A percentile compares a stretch with the other conserved stretches of the same genome.
phyloP scores from a whole-genome alignment of 2,888 invertebrate genomes.

The Pardosa pseudoannulata region DNA sequence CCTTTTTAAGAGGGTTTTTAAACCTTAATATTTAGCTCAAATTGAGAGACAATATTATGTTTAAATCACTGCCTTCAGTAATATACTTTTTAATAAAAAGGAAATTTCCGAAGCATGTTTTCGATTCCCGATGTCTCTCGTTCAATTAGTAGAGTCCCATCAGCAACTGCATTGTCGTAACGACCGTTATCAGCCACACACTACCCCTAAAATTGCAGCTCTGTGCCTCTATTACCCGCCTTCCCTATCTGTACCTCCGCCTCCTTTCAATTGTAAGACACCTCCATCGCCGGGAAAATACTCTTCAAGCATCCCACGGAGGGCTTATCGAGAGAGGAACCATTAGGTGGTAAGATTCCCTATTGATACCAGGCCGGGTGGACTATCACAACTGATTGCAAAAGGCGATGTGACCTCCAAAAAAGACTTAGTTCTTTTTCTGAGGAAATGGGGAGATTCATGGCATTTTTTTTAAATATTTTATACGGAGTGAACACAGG shows the following conservation, averaged over 20 bases:
- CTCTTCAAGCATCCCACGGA: neutral
- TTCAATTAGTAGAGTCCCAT: conserved; percentile 35
- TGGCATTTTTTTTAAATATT: no score
- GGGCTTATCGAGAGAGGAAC: conserved; percentile 30
- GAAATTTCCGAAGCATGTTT: conserved; percentile 12
- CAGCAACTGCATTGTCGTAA: conserved; percentile 33
- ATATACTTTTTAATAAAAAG: neutral
- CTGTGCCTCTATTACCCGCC: neutral
- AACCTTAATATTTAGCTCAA: neutral
- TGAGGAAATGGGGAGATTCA: no score
- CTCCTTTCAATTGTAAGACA: no score
- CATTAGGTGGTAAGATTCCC: neutral
- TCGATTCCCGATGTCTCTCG: conserved; percentile 19
- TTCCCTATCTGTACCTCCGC: neutral
- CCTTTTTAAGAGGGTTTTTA: no score
- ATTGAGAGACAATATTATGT: neutral
- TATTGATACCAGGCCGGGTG: neutral
- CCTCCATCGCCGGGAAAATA: neutral
- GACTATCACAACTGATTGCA: neutral
- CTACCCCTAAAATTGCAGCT: conserved; percentile 32
- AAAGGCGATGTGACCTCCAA: no score
- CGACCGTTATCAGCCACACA: conserved; percentile 37
- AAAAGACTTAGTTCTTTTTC: no score
- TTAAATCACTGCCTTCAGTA: neutral
- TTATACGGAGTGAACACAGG: no score